phyloP scores from a whole-genome alignment of 30 jellyfish, hydroid and myxozoan genomes.

The Hydractinia symbiolongicarpus region DNA sequence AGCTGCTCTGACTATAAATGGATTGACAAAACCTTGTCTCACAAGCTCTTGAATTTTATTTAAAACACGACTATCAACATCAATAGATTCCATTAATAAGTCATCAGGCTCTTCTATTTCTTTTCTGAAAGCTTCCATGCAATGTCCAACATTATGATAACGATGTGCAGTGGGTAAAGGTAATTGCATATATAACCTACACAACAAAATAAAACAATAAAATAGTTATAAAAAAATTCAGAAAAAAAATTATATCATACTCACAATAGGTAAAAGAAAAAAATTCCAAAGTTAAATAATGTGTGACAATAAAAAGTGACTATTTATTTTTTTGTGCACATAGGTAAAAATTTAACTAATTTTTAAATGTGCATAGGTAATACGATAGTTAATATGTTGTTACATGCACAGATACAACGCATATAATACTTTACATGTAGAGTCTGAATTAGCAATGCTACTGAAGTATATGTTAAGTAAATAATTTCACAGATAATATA shows the following conservation, averaged over 20 bases:
- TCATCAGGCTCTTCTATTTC: constrained; percentile 40
- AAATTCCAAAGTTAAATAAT: too few relatives aligned
- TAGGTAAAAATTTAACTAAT: too few relatives aligned
- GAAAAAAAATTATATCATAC: neutral
- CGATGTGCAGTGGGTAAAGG: constrained; percentile 84
- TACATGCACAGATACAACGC: too few relatives aligned
- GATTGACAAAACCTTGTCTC: constrained; percentile 71
- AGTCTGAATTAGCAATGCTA: too few relatives aligned
- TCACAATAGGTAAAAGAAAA: too few relatives aligned
- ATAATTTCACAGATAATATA: too few relatives aligned
- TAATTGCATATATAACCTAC: constrained; percentile 84
- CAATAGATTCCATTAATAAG: constrained; percentile 22
- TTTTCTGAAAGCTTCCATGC: constrained; percentile 13
- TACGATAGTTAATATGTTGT: too few relatives aligned
- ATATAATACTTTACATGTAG: too few relatives aligned
- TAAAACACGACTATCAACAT: constrained; percentile 68
- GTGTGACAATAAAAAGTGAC: constrained; percentile 2
- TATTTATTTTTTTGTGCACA: too few relatives aligned
- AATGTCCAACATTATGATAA: constrained; percentile 57
- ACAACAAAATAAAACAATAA: neutral
- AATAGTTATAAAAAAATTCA: neutral
- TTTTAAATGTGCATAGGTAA: too few relatives aligned
- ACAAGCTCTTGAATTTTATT: constrained; percentile 67
- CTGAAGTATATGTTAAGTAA: too few relatives aligned
- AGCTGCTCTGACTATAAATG: constrained; percentile 67